Base-by-base conservation (phyloP, 2,113 vertebrate species). In the Dolichallabes microphthalmus region DNA sequence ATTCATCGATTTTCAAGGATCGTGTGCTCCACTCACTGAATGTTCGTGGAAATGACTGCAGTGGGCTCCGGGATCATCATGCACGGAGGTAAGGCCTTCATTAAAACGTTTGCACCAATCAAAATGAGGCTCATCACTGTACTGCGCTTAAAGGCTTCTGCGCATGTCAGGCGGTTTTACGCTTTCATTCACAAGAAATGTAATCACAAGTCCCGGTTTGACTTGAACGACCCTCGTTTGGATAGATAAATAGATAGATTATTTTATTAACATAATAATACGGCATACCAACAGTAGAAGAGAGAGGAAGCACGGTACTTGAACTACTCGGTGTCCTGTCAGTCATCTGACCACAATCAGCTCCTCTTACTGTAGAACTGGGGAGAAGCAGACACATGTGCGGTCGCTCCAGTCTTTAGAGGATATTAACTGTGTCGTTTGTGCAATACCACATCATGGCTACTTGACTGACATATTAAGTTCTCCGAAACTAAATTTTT, bases 311-410 rank as follows among this genome's bases (percentile, higher is more conserved):
- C 82, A 64, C 9, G 25, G 71, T 45, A 71, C 82, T 78, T 84
- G 64, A 86, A 86, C 68, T 82, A 66, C 57, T 83, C 83, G 14
- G 32, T 74, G 82, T 53, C 71, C 85, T 87, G 79, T 88, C 85
- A 82, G 30, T 88, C 79, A 82, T 57, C 30, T 78, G 60, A 87
- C 88, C 88, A 85, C 85, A 80, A 85, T 86, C 2, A 17, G 84
- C 66, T 82, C 80, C 19, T 60, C 53, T 69, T 63, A n/a, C n/a
- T n/a, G n/a, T n/a, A 30, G 22, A 55, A 45, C 30, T 82, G 20
- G 55, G 27, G 78, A 68, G 69, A 39, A 82, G 69, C 60, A 60
- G 30, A 32, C 14, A 82, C 57, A 73, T 32, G 8, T 84, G 50
- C 27, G 14, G 53, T 74, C 12, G 55, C 27, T 74, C 5, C 78